phyloP scores from a whole-genome alignment of 2,113 vertebrate genomes.

The Labeo rohita region DNA sequence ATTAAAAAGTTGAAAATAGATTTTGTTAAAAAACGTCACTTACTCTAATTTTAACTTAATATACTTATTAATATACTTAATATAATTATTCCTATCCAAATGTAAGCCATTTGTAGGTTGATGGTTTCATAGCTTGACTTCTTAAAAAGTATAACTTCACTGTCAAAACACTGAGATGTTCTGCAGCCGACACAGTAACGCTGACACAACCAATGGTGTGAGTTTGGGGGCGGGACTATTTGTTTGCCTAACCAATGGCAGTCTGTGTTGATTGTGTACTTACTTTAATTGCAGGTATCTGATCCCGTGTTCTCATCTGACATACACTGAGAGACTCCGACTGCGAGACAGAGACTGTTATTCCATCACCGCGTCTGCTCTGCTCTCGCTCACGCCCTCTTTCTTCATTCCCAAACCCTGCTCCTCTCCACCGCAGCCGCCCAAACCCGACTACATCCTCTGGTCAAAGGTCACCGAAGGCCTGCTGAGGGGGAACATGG shows the following conservation, averaged over 20 bases:
- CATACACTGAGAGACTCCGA: conserved; percentile 77
- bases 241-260: neutral
- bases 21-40: no score
- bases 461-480: conserved; percentile 81
- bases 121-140: neutral
- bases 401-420: conserved; percentile 81
- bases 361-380: conserved; percentile 84
- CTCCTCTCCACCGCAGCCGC: conserved; percentile 65
- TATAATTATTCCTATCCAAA: neutral
- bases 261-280: neutral
- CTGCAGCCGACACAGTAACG: neutral
- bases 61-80: neutral
- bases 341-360: conserved; percentile 86
- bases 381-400: conserved; percentile 85
- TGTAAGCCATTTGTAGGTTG: neutral
- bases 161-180: neutral
- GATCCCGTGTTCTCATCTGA: conserved; percentile 88
- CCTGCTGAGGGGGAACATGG: conserved; percentile 51
- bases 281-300: conserved; percentile 88
- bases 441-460: conserved; percentile 79
- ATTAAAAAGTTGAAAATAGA: no score
- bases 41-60: neutral
- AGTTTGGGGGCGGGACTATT: neutral
- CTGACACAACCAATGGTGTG: neutral
- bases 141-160: neutral